Evolutionary conservation across 2,113 vertebrate genomes (phyloP).

Genomic region (Microtus ochrogaster): DNA sequence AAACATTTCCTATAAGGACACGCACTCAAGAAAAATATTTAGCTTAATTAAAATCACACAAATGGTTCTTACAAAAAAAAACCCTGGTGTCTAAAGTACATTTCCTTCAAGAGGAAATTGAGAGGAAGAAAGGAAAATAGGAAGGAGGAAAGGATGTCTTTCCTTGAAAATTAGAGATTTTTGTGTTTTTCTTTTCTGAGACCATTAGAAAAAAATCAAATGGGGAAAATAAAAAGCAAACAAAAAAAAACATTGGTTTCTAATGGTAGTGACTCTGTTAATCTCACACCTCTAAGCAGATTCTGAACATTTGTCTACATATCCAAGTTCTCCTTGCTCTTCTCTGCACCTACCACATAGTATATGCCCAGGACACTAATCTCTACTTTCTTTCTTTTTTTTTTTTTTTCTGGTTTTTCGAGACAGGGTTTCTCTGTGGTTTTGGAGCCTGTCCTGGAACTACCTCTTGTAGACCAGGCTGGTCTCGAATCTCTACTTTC

Average conservation of each 20-base stretch:
- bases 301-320: neutral
- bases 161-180: neutral
- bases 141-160: neutral
- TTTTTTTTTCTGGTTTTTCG: too few relatives aligned
- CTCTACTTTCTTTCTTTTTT: neutral
- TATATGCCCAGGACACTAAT: neutral
- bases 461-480: too few relatives aligned
- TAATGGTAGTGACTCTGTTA: neutral
- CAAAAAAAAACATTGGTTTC: neutral
- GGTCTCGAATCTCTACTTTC: neutral
- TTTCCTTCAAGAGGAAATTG: neutral
- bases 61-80: neutral
- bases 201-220: neutral
- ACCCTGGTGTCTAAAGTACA: neutral
- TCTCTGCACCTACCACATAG: neutral
- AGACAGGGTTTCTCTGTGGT: too few relatives aligned
- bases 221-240: neutral
- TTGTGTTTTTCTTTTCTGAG: neutral
- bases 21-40: neutral
- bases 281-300: neutral
- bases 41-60: conserved; percentile 35
- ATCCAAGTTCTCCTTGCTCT: neutral
- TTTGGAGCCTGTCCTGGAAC: too few relatives aligned
- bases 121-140: neutral
- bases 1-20: neutral